A percentile compares a stretch with the other conserved stretches of the same genome.
phyloP scores from a whole-genome alignment of 2,113 vertebrate genomes.

The Phodopus roborovskii region DNA sequence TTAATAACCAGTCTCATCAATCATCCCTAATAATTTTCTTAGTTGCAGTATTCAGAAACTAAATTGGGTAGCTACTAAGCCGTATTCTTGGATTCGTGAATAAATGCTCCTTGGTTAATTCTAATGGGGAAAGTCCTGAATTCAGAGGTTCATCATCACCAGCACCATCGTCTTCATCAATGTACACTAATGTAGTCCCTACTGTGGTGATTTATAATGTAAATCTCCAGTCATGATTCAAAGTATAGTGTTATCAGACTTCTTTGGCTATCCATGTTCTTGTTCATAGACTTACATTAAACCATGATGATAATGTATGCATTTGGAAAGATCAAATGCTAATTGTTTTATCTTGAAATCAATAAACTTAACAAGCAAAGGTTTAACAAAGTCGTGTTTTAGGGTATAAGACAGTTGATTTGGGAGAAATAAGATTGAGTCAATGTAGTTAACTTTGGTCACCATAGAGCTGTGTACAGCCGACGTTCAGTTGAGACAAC shows the following conservation, averaged over 20 bases:
- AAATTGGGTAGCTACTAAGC: not conserved
- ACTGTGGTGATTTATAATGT: not conserved
- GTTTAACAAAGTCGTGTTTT: slow-evolving; percentile 28
- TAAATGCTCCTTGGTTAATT: slow-evolving; percentile 5
- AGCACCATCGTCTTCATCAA: not conserved
- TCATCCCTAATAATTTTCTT: slow-evolving; percentile 6
- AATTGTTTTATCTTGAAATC: slow-evolving; percentile 16
- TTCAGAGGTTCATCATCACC: not conserved
- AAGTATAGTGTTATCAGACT: not conserved
- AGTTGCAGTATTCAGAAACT: slow-evolving; percentile 34
- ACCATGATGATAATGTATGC: not conserved
- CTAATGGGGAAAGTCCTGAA: not conserved
- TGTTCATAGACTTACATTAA: not conserved
- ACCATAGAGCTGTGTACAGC: not conserved
- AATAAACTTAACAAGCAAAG: not conserved
- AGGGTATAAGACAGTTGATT: not conserved
- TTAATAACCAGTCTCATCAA: not conserved
- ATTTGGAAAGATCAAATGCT: not conserved
- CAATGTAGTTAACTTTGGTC: not conserved
- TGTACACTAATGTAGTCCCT: not conserved
- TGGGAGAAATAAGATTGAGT: slow-evolving; percentile 44
- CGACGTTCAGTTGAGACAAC: not conserved
- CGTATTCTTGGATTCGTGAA: not conserved
- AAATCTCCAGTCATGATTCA: slow-evolving; percentile 19
- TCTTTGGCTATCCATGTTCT: not conserved